phyloP scores from a whole-genome alignment of 2,888 invertebrate genomes.

The Rhagonycha lutea region DNA sequence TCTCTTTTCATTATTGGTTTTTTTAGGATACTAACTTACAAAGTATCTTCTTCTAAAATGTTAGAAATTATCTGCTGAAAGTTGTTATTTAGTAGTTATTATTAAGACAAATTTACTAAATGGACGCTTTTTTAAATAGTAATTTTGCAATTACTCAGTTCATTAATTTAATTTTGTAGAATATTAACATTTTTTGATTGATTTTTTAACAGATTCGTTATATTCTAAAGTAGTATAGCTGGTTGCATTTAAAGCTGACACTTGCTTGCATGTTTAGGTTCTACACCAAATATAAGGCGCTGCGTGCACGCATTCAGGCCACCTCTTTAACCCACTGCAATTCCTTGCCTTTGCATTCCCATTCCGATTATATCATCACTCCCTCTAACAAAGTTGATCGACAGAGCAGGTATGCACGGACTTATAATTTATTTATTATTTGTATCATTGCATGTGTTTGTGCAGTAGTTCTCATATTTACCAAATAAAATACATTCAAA shows the following conservation, averaged over 20 bases:
- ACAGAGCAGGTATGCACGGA: constrained; percentile 52
- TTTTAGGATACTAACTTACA: background rate
- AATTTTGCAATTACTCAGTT: background rate
- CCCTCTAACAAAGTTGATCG: constrained; percentile 43
- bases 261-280: constrained; percentile 65
- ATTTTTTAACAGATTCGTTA: constrained; percentile 13
- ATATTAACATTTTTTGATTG: background rate
- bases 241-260: constrained; percentile 44
- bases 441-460: constrained; percentile 1
- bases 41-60: background rate
- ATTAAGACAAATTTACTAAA: background rate
- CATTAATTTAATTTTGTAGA: background rate
- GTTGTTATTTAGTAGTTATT: background rate
- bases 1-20: background rate
- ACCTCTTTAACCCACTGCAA: constrained; percentile 76
- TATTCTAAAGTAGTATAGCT: constrained; percentile 45
- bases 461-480: background rate
- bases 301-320: constrained; percentile 87
- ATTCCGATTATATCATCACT: constrained; percentile 48
- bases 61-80: background rate
- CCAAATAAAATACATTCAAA: background rate
- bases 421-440: constrained; percentile 23
- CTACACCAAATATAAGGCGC: constrained; percentile 86
- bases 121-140: background rate
- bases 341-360: constrained; percentile 45